These are phyloP conservation scores for Palaemon carinicauda DNA, from an alignment of 1,140 invertebrate genomes.

Conservation along the genomic window DNA sequence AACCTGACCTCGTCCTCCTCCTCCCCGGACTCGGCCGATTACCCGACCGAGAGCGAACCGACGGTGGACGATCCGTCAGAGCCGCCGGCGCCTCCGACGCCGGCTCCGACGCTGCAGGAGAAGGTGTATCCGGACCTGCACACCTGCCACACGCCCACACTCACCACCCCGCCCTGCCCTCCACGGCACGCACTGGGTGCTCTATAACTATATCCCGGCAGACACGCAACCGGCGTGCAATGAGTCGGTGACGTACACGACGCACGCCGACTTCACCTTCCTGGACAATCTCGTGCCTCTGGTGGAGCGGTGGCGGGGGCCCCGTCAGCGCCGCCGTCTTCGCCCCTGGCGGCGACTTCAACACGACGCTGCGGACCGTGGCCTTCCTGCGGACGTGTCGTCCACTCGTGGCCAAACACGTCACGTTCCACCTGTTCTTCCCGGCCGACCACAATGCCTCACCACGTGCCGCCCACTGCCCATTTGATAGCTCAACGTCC, in stretches of 20 bases:
- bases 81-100: constrained; percentile 38
- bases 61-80: constrained; percentile 16
- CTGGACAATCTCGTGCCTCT: constrained; percentile 87
- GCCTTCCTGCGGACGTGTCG: constrained; percentile 66
- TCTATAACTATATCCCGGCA: constrained; percentile 83
- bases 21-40: neutral
- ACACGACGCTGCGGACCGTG: constrained; percentile 74
- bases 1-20: constrained; percentile 51
- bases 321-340: constrained; percentile 80
- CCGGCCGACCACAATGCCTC: constrained; percentile 58
- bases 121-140: constrained; percentile 57
- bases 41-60: neutral
- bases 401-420: constrained; percentile 52
- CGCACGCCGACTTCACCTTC: constrained; percentile 90
- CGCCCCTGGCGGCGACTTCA: constrained; percentile 77
- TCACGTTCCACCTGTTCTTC: constrained; percentile 61
- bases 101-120: constrained; percentile 53
- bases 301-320: constrained; percentile 65
- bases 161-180: constrained; percentile 30
- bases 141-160: constrained; percentile 52
- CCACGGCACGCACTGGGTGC: constrained; percentile 74
- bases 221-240: constrained; percentile 71
- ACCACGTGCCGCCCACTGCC: constrained; percentile 38
- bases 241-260: constrained; percentile 89
- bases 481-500: constrained; percentile 34